phyloP scores from a whole-genome alignment of 2,797 vertebrate species.

The Sus cebifrons region DNA sequence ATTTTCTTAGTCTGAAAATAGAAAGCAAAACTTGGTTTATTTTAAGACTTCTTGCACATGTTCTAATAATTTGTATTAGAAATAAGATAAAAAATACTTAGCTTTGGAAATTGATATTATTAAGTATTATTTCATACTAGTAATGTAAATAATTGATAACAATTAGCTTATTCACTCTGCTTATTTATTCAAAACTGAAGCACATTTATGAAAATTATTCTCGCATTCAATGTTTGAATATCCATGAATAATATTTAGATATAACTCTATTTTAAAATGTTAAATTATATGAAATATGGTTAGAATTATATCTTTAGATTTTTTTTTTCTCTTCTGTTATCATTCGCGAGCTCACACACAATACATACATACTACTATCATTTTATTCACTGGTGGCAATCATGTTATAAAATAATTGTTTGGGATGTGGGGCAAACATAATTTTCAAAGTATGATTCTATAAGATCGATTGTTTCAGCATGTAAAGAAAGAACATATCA shows the following conservation, averaged over 20 bases:
- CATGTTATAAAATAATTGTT: background rate
- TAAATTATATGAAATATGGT: slow-evolving; percentile 25
- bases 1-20: background rate
- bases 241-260: slow-evolving; percentile 55
- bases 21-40: background rate
- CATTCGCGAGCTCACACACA: background rate
- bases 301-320: background rate
- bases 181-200: slow-evolving; percentile 48
- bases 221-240: slow-evolving; percentile 5
- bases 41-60: background rate
- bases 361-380: background rate
- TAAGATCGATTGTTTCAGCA: slow-evolving; percentile 16
- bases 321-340: background rate
- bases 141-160: slow-evolving; percentile 10
- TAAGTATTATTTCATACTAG: background rate
- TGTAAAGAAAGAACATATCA: background rate
- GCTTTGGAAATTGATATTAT: background rate
- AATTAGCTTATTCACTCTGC: slow-evolving; percentile 3
- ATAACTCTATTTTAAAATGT: slow-evolving; percentile 39
- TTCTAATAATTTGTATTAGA: slow-evolving; percentile 15
- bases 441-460: slow-evolving; percentile 4
- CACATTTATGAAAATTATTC: slow-evolving; percentile 59
- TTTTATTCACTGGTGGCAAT: background rate
- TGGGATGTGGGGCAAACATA: slow-evolving; percentile 32
- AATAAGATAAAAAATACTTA: background rate